Conservation (phyloP, 1,140 invertebrate species). For the Drosophila arizonae region DNA sequence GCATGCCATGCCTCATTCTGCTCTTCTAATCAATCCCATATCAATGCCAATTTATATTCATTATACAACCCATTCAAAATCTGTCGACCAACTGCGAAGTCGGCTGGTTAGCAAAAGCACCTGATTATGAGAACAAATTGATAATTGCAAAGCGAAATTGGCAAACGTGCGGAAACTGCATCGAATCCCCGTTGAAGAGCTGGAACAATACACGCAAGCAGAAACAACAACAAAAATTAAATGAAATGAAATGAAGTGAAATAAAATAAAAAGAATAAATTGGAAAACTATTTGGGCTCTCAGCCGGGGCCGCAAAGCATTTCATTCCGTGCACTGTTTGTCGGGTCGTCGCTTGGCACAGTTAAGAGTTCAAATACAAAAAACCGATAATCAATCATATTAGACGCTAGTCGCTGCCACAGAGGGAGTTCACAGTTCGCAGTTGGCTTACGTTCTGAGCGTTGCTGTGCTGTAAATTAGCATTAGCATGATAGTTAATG, state of each 20-base stretch:
- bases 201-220: neutral
- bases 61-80: too few species aligned
- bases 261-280: neutral
- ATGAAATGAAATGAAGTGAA: too few species aligned
- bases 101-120: neutral
- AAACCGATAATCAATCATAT: conserved; percentile 39
- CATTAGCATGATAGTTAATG: conserved; percentile 63
- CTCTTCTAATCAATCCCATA: too few species aligned
- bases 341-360: conserved; percentile 32
- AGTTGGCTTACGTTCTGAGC: neutral
- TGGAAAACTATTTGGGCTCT: conserved; percentile 14
- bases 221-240: neutral
- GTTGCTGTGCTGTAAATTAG: conserved; percentile 15
- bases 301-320: conserved; percentile 12
- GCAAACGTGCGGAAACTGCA: neutral
- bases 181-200: neutral
- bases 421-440: neutral
- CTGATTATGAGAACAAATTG: neutral
- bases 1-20: too few species aligned
- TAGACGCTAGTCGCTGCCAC: conserved; percentile 1
- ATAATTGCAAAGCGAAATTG: neutral
- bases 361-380: conserved; percentile 16
- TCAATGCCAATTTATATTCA: too few species aligned
- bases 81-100: neutral
- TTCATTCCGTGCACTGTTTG: neutral